These are phyloP conservation scores for Blennius ocellaris DNA, from an alignment of 2,113 vertebrate species.

Conservation along the genomic window DNA sequence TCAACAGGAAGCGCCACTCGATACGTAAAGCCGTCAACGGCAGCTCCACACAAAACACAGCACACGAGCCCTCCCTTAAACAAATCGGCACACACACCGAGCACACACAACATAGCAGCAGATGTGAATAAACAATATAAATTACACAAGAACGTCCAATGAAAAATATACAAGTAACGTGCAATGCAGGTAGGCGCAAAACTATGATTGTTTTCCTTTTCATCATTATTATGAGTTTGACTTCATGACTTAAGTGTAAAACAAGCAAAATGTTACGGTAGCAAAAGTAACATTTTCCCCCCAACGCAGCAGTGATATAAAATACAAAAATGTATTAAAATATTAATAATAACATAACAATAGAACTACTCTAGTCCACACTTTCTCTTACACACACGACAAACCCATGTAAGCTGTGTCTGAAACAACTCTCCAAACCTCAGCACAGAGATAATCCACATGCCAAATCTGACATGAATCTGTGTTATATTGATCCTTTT, in stretches of 20 bases:
- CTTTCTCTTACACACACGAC: not conserved
- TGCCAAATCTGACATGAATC: constrained; percentile 62
- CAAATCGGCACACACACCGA: constrained; percentile 42
- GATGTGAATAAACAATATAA: not conserved
- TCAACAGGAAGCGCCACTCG: constrained; percentile 73
- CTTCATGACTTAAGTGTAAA: too few species aligned
- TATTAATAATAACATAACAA: not conserved
- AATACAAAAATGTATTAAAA: not conserved
- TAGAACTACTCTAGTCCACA: not conserved
- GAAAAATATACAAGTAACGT: not conserved
- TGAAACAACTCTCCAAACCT: constrained; percentile 44
- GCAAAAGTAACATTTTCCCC: too few species aligned
- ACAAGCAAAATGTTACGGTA: too few species aligned
- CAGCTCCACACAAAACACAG: constrained; percentile 54
- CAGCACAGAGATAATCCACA: constrained; percentile 47
- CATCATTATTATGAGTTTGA: too few species aligned
- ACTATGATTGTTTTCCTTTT: not conserved
- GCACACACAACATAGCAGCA: not conserved
- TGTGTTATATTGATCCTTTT: constrained; percentile 59
- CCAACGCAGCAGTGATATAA: too few species aligned
- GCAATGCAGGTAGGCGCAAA: not conserved
- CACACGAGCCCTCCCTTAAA: constrained; percentile 19
- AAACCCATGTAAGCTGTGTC: constrained; percentile 15
- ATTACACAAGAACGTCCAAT: not conserved
- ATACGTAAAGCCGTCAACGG: constrained; percentile 60